Evolutionary conservation across 30 jellyfish, hydroid and myxozoan genomes (phyloP), one percentile per base, ranked within the genome.

Genomic region (Chironex yamaguchii): DNA sequence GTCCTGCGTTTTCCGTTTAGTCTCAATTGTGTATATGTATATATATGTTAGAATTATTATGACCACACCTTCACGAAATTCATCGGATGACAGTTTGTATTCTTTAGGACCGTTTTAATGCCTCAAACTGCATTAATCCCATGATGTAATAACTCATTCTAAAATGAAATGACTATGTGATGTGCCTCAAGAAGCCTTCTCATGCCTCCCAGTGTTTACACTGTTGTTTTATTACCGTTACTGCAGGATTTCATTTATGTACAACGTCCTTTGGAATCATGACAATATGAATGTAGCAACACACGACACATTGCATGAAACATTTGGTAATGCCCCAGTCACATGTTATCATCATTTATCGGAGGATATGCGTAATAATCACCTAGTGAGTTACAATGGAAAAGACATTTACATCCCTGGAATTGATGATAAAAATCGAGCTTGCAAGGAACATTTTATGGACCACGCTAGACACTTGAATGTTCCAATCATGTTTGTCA

Each of bases 331-430:
- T 54, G 95, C 89, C 13, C 26, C 89, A 26, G 29, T 66, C 14
- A 36, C 58, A 21, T 30, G 31, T 22, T 72, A 67, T 29, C 22
- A 30, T 34, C 95, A 85, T 24, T 49, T 54, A 0, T 67, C 89
- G 1, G 17, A 36, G 64, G 29, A 50, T 25, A 85, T 81, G 62
- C 26, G 95, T 13, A 85, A 70, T 29, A 69, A 62, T 36, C 65
- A 81, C 12, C 52, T 85, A 4, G 82, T 85, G 35, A 49, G 76
- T 32, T 71, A 21, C 33, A 48, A 85, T 0, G 95, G 95, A 4
- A 73, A 71, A 36, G 95, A 85, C 28, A 58, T 85, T 25, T 85
- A 85, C 25, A 64, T 85, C 29, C 89, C 95, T 33, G 95, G 95
- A n/a, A 42, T 42, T 36, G 48, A 53, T 29, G 29, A 71, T 67